These are phyloP conservation scores for Drosophila busckii DNA, from an alignment of 1,140 invertebrate species.

Conservation along the genomic window DNA sequence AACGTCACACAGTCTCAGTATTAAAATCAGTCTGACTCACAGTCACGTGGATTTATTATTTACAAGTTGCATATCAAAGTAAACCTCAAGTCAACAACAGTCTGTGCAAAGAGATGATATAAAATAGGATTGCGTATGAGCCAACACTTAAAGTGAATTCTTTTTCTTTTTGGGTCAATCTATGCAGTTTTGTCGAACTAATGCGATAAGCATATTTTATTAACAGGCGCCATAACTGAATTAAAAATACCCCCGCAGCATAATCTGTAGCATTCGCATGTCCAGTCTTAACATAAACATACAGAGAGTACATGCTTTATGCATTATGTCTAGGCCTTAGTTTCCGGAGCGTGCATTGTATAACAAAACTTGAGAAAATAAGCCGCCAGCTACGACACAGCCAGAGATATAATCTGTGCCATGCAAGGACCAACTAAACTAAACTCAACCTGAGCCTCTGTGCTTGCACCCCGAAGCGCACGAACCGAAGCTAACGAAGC, in stretches of 20 bases:
- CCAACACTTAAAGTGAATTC: too few relatives aligned
- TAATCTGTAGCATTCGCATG: background rate
- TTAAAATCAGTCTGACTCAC: constrained; percentile 14
- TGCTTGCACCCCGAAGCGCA: constrained; percentile 5
- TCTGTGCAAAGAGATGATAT: constrained; percentile 4
- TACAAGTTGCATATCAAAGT: constrained; percentile 39
- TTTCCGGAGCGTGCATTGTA: constrained; percentile 17
- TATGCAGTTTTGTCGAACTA: too few relatives aligned
- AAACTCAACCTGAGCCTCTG: constrained; percentile 31
- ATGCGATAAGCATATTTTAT: too few relatives aligned
- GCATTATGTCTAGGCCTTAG: constrained; percentile 57
- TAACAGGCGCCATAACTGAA: too few relatives aligned
- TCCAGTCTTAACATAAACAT: constrained; percentile 38
- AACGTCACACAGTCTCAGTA: too few relatives aligned
- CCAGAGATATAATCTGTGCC: background rate
- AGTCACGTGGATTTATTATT: constrained; percentile 55
- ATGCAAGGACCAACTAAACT: constrained; percentile 52
- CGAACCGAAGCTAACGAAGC: constrained; percentile 11
- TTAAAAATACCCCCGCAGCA: too few relatives aligned
- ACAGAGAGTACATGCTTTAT: constrained; percentile 44
- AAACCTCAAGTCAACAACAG: constrained; percentile 32
- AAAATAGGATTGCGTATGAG: too few relatives aligned
- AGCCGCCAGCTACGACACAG: constrained; percentile 27
- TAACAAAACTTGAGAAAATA: constrained; percentile 22
- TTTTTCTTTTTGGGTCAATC: too few relatives aligned